Percentiles rank a stretch among this genome's conserved stretches.
These are phyloP conservation scores for Maniola hyperantus DNA, from an alignment of 2,888 invertebrate species.

Conservation along the genomic window DNA sequence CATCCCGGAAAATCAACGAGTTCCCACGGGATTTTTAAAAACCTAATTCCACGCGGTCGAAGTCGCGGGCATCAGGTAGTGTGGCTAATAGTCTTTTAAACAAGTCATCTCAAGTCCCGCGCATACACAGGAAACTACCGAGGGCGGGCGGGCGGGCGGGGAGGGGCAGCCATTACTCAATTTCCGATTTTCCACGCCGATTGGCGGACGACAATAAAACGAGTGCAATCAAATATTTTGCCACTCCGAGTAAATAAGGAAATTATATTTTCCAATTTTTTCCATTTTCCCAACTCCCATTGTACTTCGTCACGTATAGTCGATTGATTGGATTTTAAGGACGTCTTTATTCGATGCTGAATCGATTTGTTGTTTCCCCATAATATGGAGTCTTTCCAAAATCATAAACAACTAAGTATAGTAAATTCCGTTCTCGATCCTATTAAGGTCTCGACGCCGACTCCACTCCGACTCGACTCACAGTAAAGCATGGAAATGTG, in stretches of 20 bases:
- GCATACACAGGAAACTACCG: neutral
- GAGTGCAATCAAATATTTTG: constrained; percentile 63
- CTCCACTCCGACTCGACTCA: too few species aligned
- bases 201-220: constrained; percentile 62
- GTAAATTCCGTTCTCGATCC: too few species aligned
- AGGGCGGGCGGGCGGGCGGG: neutral
- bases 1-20: too few species aligned
- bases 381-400: neutral
- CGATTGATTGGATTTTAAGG: constrained; percentile 18
- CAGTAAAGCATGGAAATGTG: too few species aligned
- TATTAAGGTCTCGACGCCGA: too few species aligned
- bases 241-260: constrained; percentile 37
- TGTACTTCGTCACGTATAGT: constrained; percentile 15
- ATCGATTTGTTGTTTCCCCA: neutral
- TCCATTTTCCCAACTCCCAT: neutral
- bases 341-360: neutral
- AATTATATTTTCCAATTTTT: constrained; percentile 27
- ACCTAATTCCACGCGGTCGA: too few species aligned
- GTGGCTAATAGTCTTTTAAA: too few species aligned
- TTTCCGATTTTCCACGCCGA: constrained; percentile 61
- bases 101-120: too few species aligned
- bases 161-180: constrained; percentile 60
- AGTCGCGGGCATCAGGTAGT: too few species aligned
- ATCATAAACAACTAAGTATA: too few species aligned
- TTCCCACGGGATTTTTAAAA: too few species aligned